These are phyloP conservation scores for Dryococelus australis DNA, from an alignment of 2,888 invertebrate species.

Conservation along the genomic window DNA sequence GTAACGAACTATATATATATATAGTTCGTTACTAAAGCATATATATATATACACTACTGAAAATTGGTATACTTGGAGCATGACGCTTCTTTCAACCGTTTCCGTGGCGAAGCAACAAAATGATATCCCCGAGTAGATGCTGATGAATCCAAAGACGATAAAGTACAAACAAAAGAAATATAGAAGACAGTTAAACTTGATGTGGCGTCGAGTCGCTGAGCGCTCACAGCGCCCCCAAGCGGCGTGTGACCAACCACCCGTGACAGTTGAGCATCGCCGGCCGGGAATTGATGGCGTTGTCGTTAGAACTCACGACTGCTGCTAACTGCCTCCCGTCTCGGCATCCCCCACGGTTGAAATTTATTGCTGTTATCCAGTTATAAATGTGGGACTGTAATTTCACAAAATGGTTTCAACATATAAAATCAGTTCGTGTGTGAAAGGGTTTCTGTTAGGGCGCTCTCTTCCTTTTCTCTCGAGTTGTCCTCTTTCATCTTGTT, in stretches of 20 bases:
- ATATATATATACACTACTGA: too few relatives aligned
- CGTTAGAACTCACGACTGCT: not conserved
- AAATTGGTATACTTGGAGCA: too few relatives aligned
- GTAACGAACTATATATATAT: too few relatives aligned
- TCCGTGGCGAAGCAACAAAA: not conserved
- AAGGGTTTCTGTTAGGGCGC: not conserved
- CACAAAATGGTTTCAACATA: constrained; percentile 28
- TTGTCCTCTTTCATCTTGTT: not conserved
- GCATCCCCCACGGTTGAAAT: not conserved
- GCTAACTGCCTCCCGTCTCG: not conserved
- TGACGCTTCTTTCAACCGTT: too few relatives aligned
- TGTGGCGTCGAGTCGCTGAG: not conserved
- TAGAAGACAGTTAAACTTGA: not conserved
- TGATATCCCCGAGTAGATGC: not conserved
- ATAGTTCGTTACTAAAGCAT: too few relatives aligned
- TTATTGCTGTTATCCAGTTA: constrained; percentile 25
- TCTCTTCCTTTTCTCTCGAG: not conserved
- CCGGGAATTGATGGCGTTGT: constrained; percentile 6
- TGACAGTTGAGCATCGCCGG: constrained; percentile 26
- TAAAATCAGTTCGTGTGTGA: constrained; percentile 29
- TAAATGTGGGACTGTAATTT: constrained; percentile 26
- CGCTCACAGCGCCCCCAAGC: not conserved
- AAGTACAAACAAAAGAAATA: not conserved
- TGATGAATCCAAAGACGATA: not conserved
- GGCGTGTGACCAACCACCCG: not conserved